Evolutionary conservation across 92 coral and sea anemone genomes (phyloP).

Genomic region (Bergia puertoricense): DNA sequence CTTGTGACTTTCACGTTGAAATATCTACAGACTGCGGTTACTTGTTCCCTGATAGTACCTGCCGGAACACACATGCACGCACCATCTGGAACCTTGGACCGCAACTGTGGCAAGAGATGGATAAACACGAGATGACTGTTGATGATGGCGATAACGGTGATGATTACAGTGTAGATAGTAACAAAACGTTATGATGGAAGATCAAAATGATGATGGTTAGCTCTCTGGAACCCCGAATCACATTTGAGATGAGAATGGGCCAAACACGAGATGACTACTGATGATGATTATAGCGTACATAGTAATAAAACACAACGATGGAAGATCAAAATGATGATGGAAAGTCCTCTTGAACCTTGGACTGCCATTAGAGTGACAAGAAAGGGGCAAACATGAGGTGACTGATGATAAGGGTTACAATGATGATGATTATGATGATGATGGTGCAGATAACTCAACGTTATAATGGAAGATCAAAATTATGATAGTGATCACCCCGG

Average conservation of each 20-base stretch:
- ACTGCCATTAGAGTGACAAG: no score
- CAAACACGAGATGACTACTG: no score
- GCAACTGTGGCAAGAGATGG: slow-evolving; percentile 58
- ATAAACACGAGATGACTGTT: background rate
- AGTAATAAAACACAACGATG: no score
- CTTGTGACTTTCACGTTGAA: slow-evolving; percentile 84
- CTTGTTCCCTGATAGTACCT: slow-evolving; percentile 80
- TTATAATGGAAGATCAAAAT: background rate
- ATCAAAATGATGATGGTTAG: no score
- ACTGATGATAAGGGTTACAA: background rate
- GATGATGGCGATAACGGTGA: background rate
- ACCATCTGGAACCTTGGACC: slow-evolving; percentile 85
- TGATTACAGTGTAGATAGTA: no score
- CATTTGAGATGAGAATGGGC: no score
- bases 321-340: no score
- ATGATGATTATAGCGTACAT: no score
- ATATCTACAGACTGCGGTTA: slow-evolving; percentile 75
- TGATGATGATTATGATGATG: background rate
- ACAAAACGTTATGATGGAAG: no score
- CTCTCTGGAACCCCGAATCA: no score
- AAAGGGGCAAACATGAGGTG: background rate
- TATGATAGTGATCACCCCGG: background rate
- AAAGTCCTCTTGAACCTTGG: no score
- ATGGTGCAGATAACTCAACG: background rate
- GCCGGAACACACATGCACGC: slow-evolving; percentile 90